phyloP scores from a whole-genome alignment of 2,888 invertebrate genomes.

The Gymnocheta viridis region DNA sequence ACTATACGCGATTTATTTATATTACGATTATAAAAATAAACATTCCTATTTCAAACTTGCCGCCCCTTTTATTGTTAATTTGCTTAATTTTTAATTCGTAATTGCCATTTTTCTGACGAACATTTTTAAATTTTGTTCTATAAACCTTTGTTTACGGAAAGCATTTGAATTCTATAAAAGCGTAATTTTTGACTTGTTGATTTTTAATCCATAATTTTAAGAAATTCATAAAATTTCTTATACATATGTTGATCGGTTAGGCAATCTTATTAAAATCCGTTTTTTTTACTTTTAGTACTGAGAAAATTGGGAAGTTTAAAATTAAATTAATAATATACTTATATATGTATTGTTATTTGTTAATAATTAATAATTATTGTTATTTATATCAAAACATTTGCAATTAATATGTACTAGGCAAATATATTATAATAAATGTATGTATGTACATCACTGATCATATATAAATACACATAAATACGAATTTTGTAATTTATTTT shows the following conservation, averaged over 20 bases:
- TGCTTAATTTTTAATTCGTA: background rate
- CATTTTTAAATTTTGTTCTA: background rate
- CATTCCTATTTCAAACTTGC: slow-evolving; percentile 31
- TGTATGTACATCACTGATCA: background rate
- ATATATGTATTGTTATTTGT: slow-evolving; percentile 12
- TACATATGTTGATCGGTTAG: background rate
- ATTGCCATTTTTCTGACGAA: background rate
- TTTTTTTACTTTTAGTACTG: background rate
- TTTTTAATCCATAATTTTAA: background rate
- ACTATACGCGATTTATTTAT: background rate
- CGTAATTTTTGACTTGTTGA: background rate
- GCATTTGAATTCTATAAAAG: background rate
- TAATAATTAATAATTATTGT: slow-evolving; percentile 5
- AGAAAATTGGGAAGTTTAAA: background rate
- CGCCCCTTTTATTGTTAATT: background rate
- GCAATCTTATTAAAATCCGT: background rate
- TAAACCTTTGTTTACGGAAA: background rate
- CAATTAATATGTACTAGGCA: background rate
- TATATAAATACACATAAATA: background rate
- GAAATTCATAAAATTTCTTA: background rate
- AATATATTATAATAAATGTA: background rate
- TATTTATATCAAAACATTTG: slow-evolving; percentile 8
- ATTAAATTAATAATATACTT: background rate
- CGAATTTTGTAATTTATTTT: background rate
- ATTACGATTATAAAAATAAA: slow-evolving; percentile 1